Evolutionary conservation across 2,113 vertebrate species (phyloP).

Genomic region (Semicossyphus pulcher): DNA sequence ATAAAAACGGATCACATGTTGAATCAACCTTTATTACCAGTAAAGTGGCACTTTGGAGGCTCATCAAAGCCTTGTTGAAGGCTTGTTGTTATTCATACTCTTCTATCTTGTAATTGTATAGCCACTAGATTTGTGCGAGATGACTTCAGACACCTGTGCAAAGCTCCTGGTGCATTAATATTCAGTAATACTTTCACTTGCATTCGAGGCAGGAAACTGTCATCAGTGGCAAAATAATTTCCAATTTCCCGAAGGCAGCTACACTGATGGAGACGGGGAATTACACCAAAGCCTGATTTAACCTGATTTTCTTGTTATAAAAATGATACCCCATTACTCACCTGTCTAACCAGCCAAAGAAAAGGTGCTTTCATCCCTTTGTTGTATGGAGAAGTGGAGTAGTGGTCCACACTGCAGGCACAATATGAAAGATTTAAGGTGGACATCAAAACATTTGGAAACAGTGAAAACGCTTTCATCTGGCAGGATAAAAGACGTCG

Average conservation of each 20-base stretch:
- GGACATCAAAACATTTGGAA: slow-evolving; percentile 17
- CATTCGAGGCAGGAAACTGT: slow-evolving; percentile 10
- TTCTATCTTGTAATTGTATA: not conserved
- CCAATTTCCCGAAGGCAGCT: not conserved
- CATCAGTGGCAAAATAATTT: not conserved
- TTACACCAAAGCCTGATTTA: slow-evolving; percentile 2
- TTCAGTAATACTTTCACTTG: not conserved
- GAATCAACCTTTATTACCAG: slow-evolving; percentile 12
- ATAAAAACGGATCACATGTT: slow-evolving; percentile 27
- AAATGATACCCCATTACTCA: not conserved
- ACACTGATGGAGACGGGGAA: not conserved
- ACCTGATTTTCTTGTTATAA: not conserved
- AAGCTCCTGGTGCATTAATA: not conserved
- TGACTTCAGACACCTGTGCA: slow-evolving; percentile 9
- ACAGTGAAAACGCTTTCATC: slow-evolving; percentile 10
- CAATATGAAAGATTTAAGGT: slow-evolving; percentile 14
- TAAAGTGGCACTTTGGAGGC: slow-evolving; percentile 15
- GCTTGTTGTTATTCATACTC: slow-evolving; percentile 7
- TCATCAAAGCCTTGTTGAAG: slow-evolving; percentile 4
- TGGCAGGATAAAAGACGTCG: not conserved
- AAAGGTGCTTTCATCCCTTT: slow-evolving; percentile 22
- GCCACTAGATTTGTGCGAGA: slow-evolving; percentile 18
- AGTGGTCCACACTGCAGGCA: not conserved
- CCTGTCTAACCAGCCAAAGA: not conserved
- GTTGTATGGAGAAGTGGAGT: slow-evolving; percentile 4